Conservation (phyloP, 2,888 invertebrate species). For the Scaptomyza flava region DNA sequence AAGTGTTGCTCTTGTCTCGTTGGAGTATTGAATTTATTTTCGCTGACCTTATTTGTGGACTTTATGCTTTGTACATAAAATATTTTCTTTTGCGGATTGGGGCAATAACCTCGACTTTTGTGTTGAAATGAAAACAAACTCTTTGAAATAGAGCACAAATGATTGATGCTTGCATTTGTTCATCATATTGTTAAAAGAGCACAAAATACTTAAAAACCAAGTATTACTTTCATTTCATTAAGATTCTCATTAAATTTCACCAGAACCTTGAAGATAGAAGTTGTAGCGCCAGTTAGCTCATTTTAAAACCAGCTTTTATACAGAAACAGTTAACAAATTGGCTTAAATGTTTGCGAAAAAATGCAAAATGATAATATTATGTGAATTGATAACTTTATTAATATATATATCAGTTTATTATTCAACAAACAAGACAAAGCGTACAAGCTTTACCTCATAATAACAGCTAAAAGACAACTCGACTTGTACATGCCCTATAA, state of each 20-base stretch:
- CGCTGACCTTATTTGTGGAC: slow-evolving; percentile 47
- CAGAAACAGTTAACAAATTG: slow-evolving; percentile 24
- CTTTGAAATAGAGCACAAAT: neutral
- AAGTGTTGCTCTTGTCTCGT: slow-evolving; percentile 38
- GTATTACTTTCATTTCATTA: neutral
- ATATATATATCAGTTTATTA: slow-evolving; percentile 8
- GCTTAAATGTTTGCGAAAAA: slow-evolving; percentile 37
- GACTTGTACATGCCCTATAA: slow-evolving; percentile 3
- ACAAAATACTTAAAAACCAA: neutral
- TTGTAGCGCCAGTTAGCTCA: neutral
- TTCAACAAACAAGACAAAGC: slow-evolving; percentile 2
- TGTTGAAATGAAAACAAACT: neutral
- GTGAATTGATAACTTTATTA: slow-evolving; percentile 33
- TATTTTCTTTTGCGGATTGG: slow-evolving; percentile 19
- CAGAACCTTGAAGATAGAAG: neutral
- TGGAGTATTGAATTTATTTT: slow-evolving; percentile 33
- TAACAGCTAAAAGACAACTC: neutral
- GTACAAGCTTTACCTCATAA: slow-evolving; percentile 4
- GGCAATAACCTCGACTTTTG: slow-evolving; percentile 46
- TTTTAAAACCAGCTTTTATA: neutral
- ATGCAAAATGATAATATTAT: slow-evolving; percentile 17
- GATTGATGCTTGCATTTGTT: neutral
- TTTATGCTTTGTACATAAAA: slow-evolving; percentile 6
- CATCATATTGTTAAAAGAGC: neutral
- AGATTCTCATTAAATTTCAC: neutral